Base-by-base conservation (phyloP, 2,888 invertebrate genomes). In the Pardosa pseudoannulata region DNA sequence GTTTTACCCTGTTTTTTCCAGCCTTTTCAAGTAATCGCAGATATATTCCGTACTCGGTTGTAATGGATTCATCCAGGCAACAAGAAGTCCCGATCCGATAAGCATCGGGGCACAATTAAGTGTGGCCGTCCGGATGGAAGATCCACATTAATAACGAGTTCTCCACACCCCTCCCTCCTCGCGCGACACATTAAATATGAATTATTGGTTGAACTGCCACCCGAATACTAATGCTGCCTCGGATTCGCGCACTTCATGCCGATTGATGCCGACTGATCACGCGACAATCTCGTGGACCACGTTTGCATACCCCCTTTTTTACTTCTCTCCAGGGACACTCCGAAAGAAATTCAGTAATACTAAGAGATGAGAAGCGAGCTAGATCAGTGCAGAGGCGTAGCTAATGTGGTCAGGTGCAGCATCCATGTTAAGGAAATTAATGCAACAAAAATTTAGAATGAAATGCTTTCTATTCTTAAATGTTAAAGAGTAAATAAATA, bases 161-260 rank as follows among this genome's bases (percentile, higher is more conserved):
- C n/a, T 81, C 46, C n/a, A n/a, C 67, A 39, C 41, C 74, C 74
- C 62, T 46, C 73, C 23, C 23, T 41, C 39, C 56, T 50, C 9
- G 70, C 27, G 23, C 13, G 39, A 56, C 62, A 75, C 81, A 81
- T 74, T 70, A 81, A 81, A 81, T 81, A 75, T 74, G 81, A 81
- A 75, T 81, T 81, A 81, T 62, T 29, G 29, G 68, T 19, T 3
- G 41, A 0, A 19, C 16, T 23, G 23, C 23, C 56, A 16, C 56
- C 1, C 1, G 56, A 56, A 56, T 56, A 56, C 56, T 56, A 56
- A 56, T 56, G 3, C 2, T 23, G 3, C 1, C 5, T 19, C 19
- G 5, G 23, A 23, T 19, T 23, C 23, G 2, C 23, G 23, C 9
- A 16, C 11, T 23, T 19, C 56, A 19, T 56, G 23, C 23, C 56